Percentiles rank a stretch among this genome's conserved stretches.
Evolutionary conservation across 2,797 vertebrate species (phyloP).

Genomic region (Eleutherodactylus coqui): DNA sequence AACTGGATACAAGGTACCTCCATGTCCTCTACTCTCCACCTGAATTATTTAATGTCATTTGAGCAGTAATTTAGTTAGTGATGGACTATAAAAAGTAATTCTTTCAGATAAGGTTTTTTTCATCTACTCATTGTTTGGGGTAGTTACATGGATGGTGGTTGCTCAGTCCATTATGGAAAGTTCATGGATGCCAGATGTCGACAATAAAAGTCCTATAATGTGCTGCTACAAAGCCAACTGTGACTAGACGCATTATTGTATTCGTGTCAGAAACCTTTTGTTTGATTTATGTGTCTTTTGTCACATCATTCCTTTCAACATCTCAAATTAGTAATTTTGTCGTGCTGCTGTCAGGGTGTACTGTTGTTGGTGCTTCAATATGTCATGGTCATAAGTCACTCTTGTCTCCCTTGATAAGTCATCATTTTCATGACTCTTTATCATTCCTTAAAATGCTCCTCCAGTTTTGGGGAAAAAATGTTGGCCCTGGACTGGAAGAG

Average conservation of each 20-base stretch:
- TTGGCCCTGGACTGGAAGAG: too few relatives aligned
- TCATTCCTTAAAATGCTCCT: too few relatives aligned
- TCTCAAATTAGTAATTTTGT: neutral
- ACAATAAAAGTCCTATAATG: neutral
- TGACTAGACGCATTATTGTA: neutral
- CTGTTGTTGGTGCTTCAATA: neutral
- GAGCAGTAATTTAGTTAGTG: neutral
- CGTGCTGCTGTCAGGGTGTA: neutral
- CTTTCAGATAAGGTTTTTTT: neutral
- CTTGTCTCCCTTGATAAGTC: neutral
- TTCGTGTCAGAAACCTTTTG: neutral
- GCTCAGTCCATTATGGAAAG: slow-evolving; percentile 16
- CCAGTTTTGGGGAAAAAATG: too few relatives aligned
- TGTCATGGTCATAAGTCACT: neutral
- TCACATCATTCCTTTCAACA: neutral
- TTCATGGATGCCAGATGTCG: slow-evolving; percentile 8
- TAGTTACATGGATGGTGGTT: neutral
- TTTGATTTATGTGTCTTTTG: neutral
- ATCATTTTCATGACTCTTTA: neutral
- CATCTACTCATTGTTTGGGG: slow-evolving; percentile 3
- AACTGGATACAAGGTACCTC: neutral
- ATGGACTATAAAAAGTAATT: neutral
- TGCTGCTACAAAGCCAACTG: neutral
- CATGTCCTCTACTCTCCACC: neutral
- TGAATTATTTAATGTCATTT: neutral